Conservation (phyloP, 2,888 invertebrate genomes). For the Drosophila algonquin region DNA sequence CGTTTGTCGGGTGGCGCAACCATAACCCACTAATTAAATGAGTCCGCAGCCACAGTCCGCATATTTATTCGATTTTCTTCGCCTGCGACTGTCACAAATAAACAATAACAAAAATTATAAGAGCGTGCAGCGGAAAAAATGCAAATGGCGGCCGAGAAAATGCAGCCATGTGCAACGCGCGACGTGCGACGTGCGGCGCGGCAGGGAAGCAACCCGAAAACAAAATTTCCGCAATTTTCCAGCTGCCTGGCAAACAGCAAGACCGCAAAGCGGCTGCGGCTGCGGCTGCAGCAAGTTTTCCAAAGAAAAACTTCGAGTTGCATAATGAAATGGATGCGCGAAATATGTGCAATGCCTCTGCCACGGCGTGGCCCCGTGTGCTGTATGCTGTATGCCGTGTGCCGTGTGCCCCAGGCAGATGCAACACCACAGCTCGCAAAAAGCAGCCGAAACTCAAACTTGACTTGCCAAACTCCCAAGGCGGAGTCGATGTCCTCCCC, state of each 20-base stretch:
- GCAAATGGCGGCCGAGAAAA: slow-evolving; percentile 68
- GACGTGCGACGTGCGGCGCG: slow-evolving; percentile 26
- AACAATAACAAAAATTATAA: slow-evolving; percentile 29
- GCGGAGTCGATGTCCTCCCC: slow-evolving; percentile 39
- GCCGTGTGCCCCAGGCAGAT: slow-evolving; percentile 58
- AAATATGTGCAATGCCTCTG: slow-evolving; percentile 68
- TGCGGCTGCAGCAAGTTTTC: slow-evolving; percentile 35
- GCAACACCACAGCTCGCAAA: slow-evolving; percentile 40
- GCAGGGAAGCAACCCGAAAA: slow-evolving; percentile 41
- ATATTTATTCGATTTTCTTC: slow-evolving; percentile 37
- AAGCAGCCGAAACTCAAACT: slow-evolving; percentile 61
- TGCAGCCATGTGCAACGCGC: slow-evolving; percentile 66
- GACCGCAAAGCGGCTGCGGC: slow-evolving; percentile 28
- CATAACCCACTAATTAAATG: slow-evolving; percentile 61
- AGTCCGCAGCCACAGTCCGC: slow-evolving; percentile 16
- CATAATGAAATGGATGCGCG: slow-evolving; percentile 79
- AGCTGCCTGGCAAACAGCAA: slow-evolving; percentile 45
- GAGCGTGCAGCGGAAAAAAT: slow-evolving; percentile 46
- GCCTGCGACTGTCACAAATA: slow-evolving; percentile 42
- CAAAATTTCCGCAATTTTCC: slow-evolving; percentile 71
- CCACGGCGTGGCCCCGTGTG: slow-evolving; percentile 7
- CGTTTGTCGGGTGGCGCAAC: slow-evolving; percentile 52
- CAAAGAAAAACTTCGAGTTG: slow-evolving; percentile 62
- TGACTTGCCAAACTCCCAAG: slow-evolving; percentile 69
- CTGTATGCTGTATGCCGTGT: too few species aligned